Conservation (phyloP, 2,888 invertebrate genomes). For the Stenodema calcarata region DNA sequence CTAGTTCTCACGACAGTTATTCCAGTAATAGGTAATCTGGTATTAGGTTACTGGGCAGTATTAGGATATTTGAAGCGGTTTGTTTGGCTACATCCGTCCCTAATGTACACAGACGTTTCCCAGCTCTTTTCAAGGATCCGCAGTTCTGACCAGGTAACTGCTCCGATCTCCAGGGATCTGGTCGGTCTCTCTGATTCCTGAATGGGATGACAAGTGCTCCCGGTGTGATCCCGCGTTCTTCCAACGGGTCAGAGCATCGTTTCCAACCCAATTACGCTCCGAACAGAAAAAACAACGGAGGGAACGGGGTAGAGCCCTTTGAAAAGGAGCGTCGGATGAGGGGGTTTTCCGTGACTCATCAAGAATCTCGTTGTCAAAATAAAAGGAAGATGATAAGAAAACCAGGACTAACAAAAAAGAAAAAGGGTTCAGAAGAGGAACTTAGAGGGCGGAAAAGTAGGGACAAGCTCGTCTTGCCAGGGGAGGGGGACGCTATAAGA, state of each 20-base stretch:
- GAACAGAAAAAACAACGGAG: not conserved
- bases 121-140: too few species aligned
- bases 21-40: too few species aligned
- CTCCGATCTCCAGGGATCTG: not conserved
- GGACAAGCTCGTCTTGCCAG: not conserved
- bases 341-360: slow-evolving; percentile 37
- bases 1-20: too few species aligned
- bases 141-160: too few species aligned
- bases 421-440: not conserved
- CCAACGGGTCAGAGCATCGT: not conserved
- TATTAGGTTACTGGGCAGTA: too few species aligned
- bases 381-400: slow-evolving; percentile 10
- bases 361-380: slow-evolving; percentile 41
- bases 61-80: too few species aligned
- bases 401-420: not conserved
- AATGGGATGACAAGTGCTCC: not conserved
- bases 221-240: not conserved
- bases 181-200: not conserved
- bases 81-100: too few species aligned
- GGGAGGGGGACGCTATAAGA: slow-evolving; percentile 39
- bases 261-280: not conserved
- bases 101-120: too few species aligned
- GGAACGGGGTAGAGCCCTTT: not conserved
- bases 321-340: not conserved
- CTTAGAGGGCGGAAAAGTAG: slow-evolving; percentile 5